Evolutionary conservation across 2,888 invertebrate genomes (phyloP).

Genomic region (Eurois occulta): DNA sequence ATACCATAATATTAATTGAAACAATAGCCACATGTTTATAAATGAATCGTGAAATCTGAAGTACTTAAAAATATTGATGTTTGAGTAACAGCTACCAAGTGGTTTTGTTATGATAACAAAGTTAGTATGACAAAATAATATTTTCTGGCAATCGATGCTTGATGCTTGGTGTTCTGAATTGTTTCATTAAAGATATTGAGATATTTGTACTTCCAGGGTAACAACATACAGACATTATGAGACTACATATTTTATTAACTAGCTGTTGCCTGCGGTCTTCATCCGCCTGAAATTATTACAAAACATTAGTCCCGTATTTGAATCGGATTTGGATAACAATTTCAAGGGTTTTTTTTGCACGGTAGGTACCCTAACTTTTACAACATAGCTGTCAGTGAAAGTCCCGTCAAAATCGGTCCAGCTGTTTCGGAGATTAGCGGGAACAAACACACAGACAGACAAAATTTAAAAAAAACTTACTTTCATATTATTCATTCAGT

Average conservation of each 20-base stretch:
- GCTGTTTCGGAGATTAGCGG: no score
- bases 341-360: no score
- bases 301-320: no score
- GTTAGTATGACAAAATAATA: not conserved
- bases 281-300: no score
- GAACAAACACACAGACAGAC: no score
- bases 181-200: not conserved
- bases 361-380: no score
- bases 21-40: not conserved
- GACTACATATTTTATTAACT: not conserved
- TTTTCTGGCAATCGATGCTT: not conserved
- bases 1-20: not conserved
- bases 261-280: no score
- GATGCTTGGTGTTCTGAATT: not conserved
- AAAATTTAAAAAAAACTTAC: no score
- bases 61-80: not conserved
- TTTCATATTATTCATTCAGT: no score
- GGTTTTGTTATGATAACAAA: not conserved
- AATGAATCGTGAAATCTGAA: not conserved
- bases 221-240: not conserved
- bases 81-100: not conserved
- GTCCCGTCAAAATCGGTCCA: no score
- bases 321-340: no score
- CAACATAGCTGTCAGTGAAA: no score
- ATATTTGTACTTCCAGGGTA: not conserved